Percentiles rank a stretch among this genome's conserved stretches.
phyloP scores from a whole-genome alignment of 2,888 invertebrate genomes.

The Chloromyia formosa region DNA sequence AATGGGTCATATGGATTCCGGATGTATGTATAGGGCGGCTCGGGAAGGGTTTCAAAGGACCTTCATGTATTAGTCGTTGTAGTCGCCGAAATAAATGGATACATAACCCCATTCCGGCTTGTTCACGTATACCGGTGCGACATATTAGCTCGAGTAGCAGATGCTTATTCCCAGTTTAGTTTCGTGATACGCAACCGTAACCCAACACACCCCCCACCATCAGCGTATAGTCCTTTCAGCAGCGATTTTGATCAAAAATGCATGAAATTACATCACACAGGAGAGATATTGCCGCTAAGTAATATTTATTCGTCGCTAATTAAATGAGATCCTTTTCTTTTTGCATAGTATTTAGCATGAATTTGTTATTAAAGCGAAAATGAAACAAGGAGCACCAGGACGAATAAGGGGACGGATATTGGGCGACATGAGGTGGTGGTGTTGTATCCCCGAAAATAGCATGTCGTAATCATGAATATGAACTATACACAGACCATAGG shows the following conservation, averaged over 20 bases:
- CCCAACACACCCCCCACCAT: neutral
- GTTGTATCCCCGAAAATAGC: neutral
- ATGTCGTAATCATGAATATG: constrained; percentile 30
- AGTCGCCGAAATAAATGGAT: constrained; percentile 26
- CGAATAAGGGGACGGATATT: neutral
- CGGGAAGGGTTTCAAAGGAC: constrained; percentile 12
- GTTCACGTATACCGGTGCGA: neutral
- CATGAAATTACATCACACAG: constrained; percentile 49
- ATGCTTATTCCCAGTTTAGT: constrained; percentile 25
- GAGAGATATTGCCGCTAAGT: constrained; percentile 50
- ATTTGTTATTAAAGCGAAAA: constrained; percentile 17
- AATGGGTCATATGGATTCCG: constrained; percentile 1
- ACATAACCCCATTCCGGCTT: constrained; percentile 22
- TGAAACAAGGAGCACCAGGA: neutral
- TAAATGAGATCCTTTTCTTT: constrained; percentile 47
- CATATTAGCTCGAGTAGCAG: constrained; percentile 34
- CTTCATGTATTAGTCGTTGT: neutral
- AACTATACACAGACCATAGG: neutral
- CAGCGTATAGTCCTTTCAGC: constrained; percentile 7
- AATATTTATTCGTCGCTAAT: constrained; percentile 49
- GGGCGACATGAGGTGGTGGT: neutral
- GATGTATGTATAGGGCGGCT: neutral
- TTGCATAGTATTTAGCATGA: constrained; percentile 42
- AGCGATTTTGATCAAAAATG: constrained; percentile 50
- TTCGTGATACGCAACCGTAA: constrained; percentile 24